Evolutionary conservation across 2,888 invertebrate genomes (phyloP), one percentile per base, ranked within the genome.

Genomic region (Marronus borbonicus): DNA sequence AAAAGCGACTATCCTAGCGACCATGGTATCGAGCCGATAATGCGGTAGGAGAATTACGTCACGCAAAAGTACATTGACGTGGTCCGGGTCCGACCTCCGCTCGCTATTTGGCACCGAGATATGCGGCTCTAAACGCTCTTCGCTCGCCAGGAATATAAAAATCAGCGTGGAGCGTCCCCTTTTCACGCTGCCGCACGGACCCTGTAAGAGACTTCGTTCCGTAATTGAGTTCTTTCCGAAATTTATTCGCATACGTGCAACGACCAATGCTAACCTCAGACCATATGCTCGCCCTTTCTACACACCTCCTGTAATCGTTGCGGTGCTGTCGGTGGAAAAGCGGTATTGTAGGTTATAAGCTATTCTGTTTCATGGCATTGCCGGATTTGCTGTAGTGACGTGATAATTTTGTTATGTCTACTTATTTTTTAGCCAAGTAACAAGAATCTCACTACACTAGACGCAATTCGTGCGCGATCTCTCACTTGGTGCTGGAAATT

Each of bases 181-280:
- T 60, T 12, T 50, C 28, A 44, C 20, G 50, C 28, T 28, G 4
- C 50, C 28, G 17, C 17, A 58, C 39, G 12, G 14, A 28, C 68
- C 36, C 31, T 62, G 31, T 31, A 62, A 31, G 68, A 62, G 68
- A 68, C 68, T 28, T 49, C 28, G 39, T 3, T 50, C 14, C 68
- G 68, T 68, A 68, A 68, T 68, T 68, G 68, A 68, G 68, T 68
- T 50, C 68, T 68, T 68, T 68, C 24, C 50, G 49, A 50, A 68
- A 68, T 68, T 68, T 50, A 68, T 24, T 68, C 68, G 68, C 52
- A 50, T 68, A 68, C 68, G 68, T 68, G 68, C 68, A 28, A 50
- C 50, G 68, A 28, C 68, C 50, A n/a, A 50, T 68, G 24, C 28
- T 17, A 14, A 14, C 52, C 28, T 10, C 49, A 68, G 50, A 68